Evolutionary conservation across 53 echinoderm and acorn worm species (phyloP), one percentile per base, ranked within the genome.

Genomic region (Holothuria leucospilota): DNA sequence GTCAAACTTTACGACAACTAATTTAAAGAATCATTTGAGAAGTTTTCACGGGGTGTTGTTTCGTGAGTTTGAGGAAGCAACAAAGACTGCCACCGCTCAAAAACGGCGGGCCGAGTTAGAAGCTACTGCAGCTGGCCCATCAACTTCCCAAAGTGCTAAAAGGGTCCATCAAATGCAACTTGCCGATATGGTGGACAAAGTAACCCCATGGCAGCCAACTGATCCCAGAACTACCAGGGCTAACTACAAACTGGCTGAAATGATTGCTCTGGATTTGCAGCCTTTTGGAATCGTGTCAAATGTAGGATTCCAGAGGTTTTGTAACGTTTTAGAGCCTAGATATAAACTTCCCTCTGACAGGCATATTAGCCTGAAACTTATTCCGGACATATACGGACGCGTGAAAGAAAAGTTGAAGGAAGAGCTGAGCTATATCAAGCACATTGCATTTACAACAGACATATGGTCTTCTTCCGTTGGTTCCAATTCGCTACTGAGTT

Each of bases 201-300:
- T n/a, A n/a, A n/a, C n/a, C n/a, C n/a, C 27, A 10, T 86, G 77
- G 86, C 20, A 34, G 46, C 20, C 15, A 20, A 62, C 20, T 8
- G 86, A 86, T 23, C 75, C 77, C 5, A 61, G 86, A 4, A 38
- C 39, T 21, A 20, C 18, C 1, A 39, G 46, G 38, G 49, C 49
- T 26, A 49, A 59, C 56, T 0, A 8, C 1, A 77, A 62, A 29
- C 29, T 86, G 39, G 86, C 86, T 21, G 86, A 75, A 61, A 86
- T 86, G 86, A 42, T 86, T 16, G 86, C 52, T 3, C 62, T 86
- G 59, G 86, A 86, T 39, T 39, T 86, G 15, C 86, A 86, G 26
- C 86, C 86, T n/a, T 86, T 77, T 62, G 28, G n/a, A 15, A 63
- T 86, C 2, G 51, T 49, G 3, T 12, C 16, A 5, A 60, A 86